A percentile compares a stretch with the other conserved stretches of the same genome.
phyloP scores from a whole-genome alignment of 1,140 invertebrate species.

The Halictus rubicundus region DNA sequence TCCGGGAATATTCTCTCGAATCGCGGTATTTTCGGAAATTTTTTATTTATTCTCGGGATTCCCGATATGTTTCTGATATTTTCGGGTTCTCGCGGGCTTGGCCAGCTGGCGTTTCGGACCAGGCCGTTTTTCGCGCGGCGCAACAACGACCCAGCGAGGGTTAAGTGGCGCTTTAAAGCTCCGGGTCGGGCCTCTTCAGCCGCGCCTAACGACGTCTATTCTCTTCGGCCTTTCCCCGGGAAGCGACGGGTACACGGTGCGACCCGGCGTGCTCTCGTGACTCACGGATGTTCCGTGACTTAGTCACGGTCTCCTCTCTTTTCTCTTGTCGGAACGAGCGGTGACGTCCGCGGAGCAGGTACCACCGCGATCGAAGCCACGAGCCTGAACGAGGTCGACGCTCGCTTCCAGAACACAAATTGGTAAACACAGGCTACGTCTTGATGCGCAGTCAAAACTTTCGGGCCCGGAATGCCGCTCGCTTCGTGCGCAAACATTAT shows the following conservation, averaged over 20 bases:
- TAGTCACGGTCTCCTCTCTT: constrained; percentile 42
- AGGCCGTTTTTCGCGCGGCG: neutral
- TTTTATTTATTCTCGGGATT: too few relatives aligned
- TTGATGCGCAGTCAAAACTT: too few relatives aligned
- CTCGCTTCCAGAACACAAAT: neutral
- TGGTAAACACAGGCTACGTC: too few relatives aligned
- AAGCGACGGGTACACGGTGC: constrained; percentile 20
- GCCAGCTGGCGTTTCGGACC: neutral
- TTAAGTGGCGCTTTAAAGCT: constrained; percentile 29
- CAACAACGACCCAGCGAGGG: neutral
- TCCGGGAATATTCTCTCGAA: too few relatives aligned
- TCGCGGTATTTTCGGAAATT: too few relatives aligned
- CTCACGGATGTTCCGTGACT: constrained; percentile 61
- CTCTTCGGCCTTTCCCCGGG: constrained; percentile 47
- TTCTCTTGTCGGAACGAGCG: neutral
- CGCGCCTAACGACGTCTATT: constrained; percentile 63
- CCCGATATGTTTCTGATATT: too few relatives aligned
- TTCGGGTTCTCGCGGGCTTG: too few relatives aligned
- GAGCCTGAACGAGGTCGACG: constrained; percentile 36
- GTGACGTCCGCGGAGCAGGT: constrained; percentile 20
- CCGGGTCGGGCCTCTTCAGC: neutral
- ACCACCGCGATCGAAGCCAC: constrained; percentile 26
- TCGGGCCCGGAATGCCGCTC: too few relatives aligned
- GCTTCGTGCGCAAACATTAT: too few relatives aligned
- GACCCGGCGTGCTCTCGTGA: constrained; percentile 49